Evolutionary conservation across 2,113 vertebrate species (phyloP).

Genomic region (Anguilla japonica): DNA sequence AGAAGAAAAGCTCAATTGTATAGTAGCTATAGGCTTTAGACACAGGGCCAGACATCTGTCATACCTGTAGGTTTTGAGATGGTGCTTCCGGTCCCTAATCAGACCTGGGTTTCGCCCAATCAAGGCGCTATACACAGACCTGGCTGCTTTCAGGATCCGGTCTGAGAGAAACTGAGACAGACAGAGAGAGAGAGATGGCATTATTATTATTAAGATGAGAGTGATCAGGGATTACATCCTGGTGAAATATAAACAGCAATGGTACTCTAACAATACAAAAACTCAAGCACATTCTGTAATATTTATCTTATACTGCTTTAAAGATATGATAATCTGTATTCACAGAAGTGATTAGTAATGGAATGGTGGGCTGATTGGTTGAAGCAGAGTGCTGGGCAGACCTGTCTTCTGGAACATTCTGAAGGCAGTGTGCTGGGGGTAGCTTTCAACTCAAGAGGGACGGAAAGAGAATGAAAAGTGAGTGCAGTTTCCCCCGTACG

Average conservation of each 20-base stretch:
- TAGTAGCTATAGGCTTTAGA: background rate
- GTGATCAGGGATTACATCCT: background rate
- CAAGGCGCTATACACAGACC: slow-evolving; percentile 74
- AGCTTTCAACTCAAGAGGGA: background rate
- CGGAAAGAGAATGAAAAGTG: background rate
- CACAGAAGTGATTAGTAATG: background rate
- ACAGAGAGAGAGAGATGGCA: background rate
- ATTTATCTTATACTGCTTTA: background rate
- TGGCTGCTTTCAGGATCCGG: slow-evolving; percentile 80
- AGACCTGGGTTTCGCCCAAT: slow-evolving; percentile 71
- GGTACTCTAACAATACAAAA: background rate
- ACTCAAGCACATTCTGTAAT: background rate
- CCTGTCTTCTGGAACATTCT: background rate
- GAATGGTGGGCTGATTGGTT: background rate
- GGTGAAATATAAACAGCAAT: too few species aligned
- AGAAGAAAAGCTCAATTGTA: background rate
- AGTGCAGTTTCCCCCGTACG: background rate
- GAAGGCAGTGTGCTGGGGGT: background rate
- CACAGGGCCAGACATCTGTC: background rate
- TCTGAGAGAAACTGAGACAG: slow-evolving; percentile 78
- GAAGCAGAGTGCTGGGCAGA: background rate
- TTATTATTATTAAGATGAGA: too few species aligned
- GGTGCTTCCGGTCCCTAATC: slow-evolving; percentile 88
- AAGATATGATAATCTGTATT: background rate
- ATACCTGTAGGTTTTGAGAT: slow-evolving; percentile 85